Evolutionary conservation across 2,888 invertebrate genomes (phyloP).

Genomic region (Chouioia cunea): DNA sequence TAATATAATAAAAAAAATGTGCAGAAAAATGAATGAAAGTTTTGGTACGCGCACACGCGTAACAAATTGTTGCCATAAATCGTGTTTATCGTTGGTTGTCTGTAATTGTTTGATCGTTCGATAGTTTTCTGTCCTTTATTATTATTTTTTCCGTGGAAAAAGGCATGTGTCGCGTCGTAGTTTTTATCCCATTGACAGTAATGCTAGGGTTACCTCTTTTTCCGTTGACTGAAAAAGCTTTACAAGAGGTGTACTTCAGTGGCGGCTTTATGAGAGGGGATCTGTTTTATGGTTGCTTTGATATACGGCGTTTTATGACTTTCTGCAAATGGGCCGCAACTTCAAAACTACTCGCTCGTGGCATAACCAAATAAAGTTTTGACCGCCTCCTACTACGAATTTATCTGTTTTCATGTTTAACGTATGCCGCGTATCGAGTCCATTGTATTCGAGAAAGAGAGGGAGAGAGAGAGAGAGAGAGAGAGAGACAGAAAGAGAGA

Average conservation of each 20-base stretch:
- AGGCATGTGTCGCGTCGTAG: too few relatives aligned
- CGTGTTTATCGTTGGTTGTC: conserved; percentile 4
- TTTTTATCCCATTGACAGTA: not conserved
- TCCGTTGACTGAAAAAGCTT: not conserved
- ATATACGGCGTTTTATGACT: conserved; percentile 32
- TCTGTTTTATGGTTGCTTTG: conserved; percentile 31
- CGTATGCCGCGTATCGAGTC: not conserved
- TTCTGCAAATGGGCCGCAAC: conserved; percentile 26
- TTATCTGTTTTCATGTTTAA: too few relatives aligned
- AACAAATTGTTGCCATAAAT: conserved; percentile 27
- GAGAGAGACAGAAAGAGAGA: not conserved
- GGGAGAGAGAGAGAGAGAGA: not conserved
- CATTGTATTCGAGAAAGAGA: not conserved
- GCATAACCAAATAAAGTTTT: conserved; percentile 31
- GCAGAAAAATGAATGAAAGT: conserved; percentile 15
- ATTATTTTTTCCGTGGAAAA: too few relatives aligned
- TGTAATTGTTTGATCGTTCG: conserved; percentile 22
- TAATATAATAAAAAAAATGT: not conserved
- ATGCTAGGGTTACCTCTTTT: not conserved
- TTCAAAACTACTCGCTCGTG: conserved; percentile 16
- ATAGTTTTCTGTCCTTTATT: not conserved
- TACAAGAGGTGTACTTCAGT: conserved; percentile 18
- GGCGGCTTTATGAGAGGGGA: conserved; percentile 12
- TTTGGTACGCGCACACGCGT: not conserved
- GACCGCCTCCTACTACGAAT: not conserved